Evolutionary conservation across 2,113 vertebrate species (phyloP).

Genomic region (Hipposideros armiger): DNA sequence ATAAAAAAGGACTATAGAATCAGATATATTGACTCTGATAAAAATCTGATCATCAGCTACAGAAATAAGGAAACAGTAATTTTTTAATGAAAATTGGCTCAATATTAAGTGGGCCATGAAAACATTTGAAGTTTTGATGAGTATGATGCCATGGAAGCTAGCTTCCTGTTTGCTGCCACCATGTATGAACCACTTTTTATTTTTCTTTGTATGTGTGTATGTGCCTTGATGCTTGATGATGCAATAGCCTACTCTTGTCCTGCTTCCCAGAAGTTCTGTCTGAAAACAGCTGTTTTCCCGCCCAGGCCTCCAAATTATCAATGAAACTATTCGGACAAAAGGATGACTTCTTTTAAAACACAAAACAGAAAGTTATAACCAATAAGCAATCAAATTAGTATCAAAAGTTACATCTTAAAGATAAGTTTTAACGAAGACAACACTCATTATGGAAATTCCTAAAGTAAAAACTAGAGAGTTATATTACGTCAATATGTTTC

Average conservation of each 20-base stretch:
- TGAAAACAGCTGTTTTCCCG: conserved; percentile 1
- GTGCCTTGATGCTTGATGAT: not conserved
- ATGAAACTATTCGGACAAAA: not conserved
- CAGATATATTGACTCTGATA: conserved; percentile 6
- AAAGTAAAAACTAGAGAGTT: not conserved
- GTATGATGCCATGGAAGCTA: not conserved
- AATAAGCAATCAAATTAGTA: not conserved
- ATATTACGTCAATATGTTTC: not conserved
- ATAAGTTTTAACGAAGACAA: not conserved
- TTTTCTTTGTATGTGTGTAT: not conserved
- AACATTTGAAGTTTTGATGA: not conserved
- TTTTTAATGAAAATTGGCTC: not conserved
- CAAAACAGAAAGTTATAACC: not conserved
- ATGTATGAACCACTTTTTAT: not conserved
- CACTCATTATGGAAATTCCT: not conserved
- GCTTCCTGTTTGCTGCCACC: not conserved
- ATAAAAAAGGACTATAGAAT: not conserved
- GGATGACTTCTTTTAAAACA: not conserved
- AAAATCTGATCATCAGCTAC: not conserved
- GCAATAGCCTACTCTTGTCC: not conserved
- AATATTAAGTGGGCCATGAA: not conserved
- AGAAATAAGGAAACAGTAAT: not conserved
- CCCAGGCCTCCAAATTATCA: not conserved
- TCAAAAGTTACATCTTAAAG: not conserved
- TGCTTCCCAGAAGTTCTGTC: not conserved